Percentiles rank a stretch among this genome's conserved stretches.
phyloP scores from a whole-genome alignment of 2,888 invertebrate species.

The Heliconius hortense region DNA sequence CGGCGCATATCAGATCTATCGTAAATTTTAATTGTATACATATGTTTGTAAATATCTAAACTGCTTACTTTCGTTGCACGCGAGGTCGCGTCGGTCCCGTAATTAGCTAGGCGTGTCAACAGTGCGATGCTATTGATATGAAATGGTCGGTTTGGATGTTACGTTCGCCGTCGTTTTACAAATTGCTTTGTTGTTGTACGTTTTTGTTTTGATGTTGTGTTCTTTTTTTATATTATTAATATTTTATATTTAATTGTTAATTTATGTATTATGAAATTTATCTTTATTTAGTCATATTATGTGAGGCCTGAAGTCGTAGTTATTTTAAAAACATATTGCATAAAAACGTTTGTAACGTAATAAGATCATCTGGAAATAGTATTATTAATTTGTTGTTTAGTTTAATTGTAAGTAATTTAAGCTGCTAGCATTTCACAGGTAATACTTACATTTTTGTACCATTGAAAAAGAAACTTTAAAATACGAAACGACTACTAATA shows the following conservation, averaged over 20 bases:
- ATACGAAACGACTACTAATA: too few species aligned
- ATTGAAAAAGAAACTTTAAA: too few species aligned
- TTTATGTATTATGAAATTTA: too few species aligned
- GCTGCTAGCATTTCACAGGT: too few species aligned
- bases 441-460: too few species aligned
- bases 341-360: too few species aligned
- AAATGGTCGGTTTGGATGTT: neutral
- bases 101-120: slow-evolving; percentile 32
- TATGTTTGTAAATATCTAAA: slow-evolving; percentile 80
- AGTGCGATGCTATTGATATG: slow-evolving; percentile 25
- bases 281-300: too few species aligned
- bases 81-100: slow-evolving; percentile 46
- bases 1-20: slow-evolving; percentile 76
- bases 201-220: neutral
- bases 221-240: neutral
- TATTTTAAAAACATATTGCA: too few species aligned
- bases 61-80: slow-evolving; percentile 58
- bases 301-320: too few species aligned
- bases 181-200: neutral
- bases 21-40: slow-evolving; percentile 81
- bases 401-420: too few species aligned
- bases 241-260: neutral
- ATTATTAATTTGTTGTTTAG: too few species aligned
- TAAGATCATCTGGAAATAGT: too few species aligned
- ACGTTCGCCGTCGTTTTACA: neutral